These are phyloP conservation scores for Drosophila ohnishii DNA, from an alignment of 1,140 invertebrate species.

Conservation along the genomic window DNA sequence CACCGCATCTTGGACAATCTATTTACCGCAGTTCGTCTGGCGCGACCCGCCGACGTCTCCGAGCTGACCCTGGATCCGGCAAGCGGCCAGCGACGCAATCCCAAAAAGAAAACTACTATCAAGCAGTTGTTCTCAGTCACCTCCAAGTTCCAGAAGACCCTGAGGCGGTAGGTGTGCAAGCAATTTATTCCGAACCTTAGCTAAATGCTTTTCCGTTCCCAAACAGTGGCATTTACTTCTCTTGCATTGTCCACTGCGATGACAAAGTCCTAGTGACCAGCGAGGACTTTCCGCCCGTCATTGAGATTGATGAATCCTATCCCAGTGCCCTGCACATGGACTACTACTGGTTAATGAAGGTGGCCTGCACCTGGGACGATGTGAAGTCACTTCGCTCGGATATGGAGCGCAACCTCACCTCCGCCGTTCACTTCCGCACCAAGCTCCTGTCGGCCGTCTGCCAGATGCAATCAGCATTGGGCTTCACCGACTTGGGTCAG, in stretches of 20 bases:
- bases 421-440: constrained; percentile 94
- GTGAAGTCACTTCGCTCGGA: constrained; percentile 94
- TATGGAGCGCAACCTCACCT: constrained; percentile 96
- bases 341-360: constrained; percentile 99
- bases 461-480: constrained; percentile 95
- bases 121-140: constrained; percentile 96
- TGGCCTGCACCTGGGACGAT: constrained; percentile 97
- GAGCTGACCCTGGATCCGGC: constrained; percentile 85
- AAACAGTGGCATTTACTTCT: constrained; percentile 92
- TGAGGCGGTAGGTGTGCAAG: constrained; percentile 87
- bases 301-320: constrained; percentile 98
- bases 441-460: constrained; percentile 95
- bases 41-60: constrained; percentile 86
- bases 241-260: constrained; percentile 96
- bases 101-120: constrained; percentile 95
- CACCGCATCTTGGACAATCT: constrained; percentile 89
- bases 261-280: constrained; percentile 97
- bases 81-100: constrained; percentile 86
- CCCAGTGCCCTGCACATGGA: constrained; percentile 95
- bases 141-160: constrained; percentile 96
- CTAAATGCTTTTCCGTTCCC: not conserved
- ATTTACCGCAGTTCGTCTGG: constrained; percentile 88
- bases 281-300: constrained; percentile 97
- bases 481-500: constrained; percentile 94
- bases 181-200: not conserved